phyloP scores from a whole-genome alignment of 1,140 invertebrate species.

The Aphelenchoides fujianensis region DNA sequence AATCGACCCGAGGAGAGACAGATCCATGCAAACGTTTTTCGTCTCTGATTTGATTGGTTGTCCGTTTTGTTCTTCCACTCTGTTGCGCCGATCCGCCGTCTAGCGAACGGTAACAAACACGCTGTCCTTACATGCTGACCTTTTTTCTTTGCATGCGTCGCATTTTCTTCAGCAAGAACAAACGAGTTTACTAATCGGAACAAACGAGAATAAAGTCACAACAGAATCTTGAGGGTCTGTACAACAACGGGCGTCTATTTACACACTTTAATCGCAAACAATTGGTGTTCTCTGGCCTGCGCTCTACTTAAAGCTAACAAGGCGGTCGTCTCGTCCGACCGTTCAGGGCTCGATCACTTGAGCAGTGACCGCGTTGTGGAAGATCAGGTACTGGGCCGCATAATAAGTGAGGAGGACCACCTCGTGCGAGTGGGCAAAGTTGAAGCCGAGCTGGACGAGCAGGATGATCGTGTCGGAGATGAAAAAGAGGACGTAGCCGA shows the following conservation, averaged over 20 bases:
- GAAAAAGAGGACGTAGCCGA: slow-evolving; percentile 22
- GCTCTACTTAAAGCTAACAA: not conserved
- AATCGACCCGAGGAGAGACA: not conserved
- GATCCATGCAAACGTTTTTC: not conserved
- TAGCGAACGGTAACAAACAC: no score
- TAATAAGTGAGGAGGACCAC: slow-evolving; percentile 18
- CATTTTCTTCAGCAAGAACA: not conserved
- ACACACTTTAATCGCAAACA: not conserved
- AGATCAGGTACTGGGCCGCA: slow-evolving; percentile 25
- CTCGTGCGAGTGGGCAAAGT: slow-evolving; percentile 2
- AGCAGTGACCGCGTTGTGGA: slow-evolving; percentile 7
- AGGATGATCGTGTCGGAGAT: slow-evolving; percentile 17
- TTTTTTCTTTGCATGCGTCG: not conserved
- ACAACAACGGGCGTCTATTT: no score
- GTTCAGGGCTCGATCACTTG: not conserved
- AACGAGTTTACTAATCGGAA: not conserved
- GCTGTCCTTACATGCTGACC: not conserved
- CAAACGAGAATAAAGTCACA: not conserved
- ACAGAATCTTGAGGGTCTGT: not conserved
- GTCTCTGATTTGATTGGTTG: not conserved
- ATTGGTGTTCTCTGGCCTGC: not conserved
- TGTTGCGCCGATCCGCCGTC: not conserved
- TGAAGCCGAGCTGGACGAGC: not conserved
- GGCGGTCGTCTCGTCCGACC: not conserved
- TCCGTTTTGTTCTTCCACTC: not conserved